Base-by-base conservation (phyloP, 1,140 invertebrate species). In the Lepidurus couesii region DNA sequence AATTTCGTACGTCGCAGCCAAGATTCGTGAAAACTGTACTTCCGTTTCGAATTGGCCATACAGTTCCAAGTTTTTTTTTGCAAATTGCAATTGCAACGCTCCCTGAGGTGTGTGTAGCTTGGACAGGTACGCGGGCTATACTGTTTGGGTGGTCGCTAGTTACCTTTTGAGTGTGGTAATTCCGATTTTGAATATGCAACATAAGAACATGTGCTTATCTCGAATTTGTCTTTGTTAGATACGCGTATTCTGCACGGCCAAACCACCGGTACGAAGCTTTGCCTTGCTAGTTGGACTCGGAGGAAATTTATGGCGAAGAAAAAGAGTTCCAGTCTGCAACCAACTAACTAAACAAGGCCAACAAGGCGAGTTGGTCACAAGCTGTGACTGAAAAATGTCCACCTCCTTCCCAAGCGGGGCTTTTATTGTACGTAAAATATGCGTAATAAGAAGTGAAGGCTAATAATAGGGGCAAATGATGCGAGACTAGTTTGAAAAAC, bases 161-260 rank as follows among this genome's bases (percentile, higher is more conserved):
- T 65, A 21, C 2, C 6, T 65, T 65, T 9, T 0, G 53, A 65
- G 53, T 65, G 53, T 21, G 53, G 53, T 65, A 65, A 65, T 65
- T 65, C 53, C 16, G 53, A 65, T 65, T 65, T 65, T 9, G 13
- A 65, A 65, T 65, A 65, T 65, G 53, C 53, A 65, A 65, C 53
- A 65, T 65, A 65, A 21, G 21, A 65, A 65, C 21, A 21, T 65
- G 13, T 65, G 53, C 53, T 65, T 65, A 65, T 65, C 53, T 65
- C 53, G 21, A 65, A 65, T 65, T 65, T 65, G 53, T 65, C 53
- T 65, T 65, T 65, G 21, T 65, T 65, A 65, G 53, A 21, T 65
- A 65, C 53, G 53, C 16, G 21, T 11, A 65, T 65, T 65, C 21
- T 13, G 16, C 16, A n/a, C 4, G 53, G 21, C 53, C 53, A 65